Evolutionary conservation across 2,888 invertebrate genomes (phyloP), one percentile per base, ranked within the genome.

Genomic region (Tromatobia lineatoria): DNA sequence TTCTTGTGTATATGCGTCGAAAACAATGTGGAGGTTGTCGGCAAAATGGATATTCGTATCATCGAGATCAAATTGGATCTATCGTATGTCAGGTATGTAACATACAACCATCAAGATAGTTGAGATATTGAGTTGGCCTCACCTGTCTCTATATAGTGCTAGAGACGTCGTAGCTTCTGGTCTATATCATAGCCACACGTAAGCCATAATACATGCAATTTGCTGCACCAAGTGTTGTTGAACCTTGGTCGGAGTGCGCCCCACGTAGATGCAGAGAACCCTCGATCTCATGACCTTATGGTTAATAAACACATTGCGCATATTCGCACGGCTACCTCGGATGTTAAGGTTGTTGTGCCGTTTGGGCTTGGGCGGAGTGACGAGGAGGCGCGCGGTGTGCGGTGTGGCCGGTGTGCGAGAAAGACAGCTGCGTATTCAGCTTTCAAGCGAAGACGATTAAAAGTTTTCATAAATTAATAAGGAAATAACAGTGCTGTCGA

Each of bases 191-290:
- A 34, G 38, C 38, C 64, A 42, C 64, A 64, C 64, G 64, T 38
- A 38, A 64, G 11, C 64, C 1, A 64, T 18, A 38, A 38, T 10
- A 38, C 42, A 42, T 18, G 20, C n/a, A 61, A 38, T 61, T 61
- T 11, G 18, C 4, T 20, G 4, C 11, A 38, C 64, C 20, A 4
- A 38, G 38, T 34, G 64, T 38, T 42, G 34, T 64, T 64, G 64
- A 89, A 88, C 88, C 86, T 87, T 75, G 75, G 80, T 84, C 87
- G 85, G 87, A 89, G 88, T 88, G 86, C 86, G 86, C 84, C 80
- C 86, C 73, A 80, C 87, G 88, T 71, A 47, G 71, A 64, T 69
- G 54, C 66, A 38, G 67, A 74, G 57, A 57, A 57, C 34, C 42
- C 8, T n/a, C 38, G 1, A 4, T 42, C 18, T n/a, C 64, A 34